Conservation (phyloP, 2,888 invertebrate genomes). For the Ornithoptera alexandrae region DNA sequence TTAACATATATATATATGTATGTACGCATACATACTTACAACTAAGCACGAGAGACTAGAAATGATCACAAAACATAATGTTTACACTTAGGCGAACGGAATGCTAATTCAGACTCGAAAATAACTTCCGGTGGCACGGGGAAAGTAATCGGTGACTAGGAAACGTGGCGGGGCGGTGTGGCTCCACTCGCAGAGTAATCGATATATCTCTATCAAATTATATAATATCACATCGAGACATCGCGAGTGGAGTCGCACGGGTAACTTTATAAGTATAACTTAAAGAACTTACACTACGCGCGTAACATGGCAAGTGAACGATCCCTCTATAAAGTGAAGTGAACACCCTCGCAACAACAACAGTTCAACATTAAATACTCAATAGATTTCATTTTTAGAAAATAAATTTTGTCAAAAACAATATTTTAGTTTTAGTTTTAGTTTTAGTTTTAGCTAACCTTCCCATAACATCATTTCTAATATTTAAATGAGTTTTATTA, state of each 20-base stretch:
- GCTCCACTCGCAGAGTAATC: slow-evolving; percentile 8
- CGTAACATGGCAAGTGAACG: slow-evolving; percentile 8
- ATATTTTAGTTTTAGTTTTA: background rate
- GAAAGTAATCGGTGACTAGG: slow-evolving; percentile 19
- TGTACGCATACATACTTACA: slow-evolving; percentile 9
- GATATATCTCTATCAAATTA: slow-evolving; percentile 20
- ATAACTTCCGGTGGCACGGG: slow-evolving; percentile 28
- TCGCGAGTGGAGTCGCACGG: slow-evolving; percentile 24
- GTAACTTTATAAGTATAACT: background rate
- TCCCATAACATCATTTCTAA: too few species aligned
- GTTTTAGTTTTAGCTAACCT: too few species aligned
- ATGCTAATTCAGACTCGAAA: slow-evolving; percentile 30
- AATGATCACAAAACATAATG: slow-evolving; percentile 20
- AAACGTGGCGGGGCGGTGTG: slow-evolving; percentile 10
- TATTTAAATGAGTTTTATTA: too few species aligned
- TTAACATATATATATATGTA: slow-evolving; percentile 1
- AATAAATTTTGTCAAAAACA: background rate
- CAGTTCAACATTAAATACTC: slow-evolving; percentile 23
- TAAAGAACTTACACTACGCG: slow-evolving; percentile 11
- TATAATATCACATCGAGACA: slow-evolving; percentile 19
- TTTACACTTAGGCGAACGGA: slow-evolving; percentile 22
- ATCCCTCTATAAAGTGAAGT: slow-evolving; percentile 6
- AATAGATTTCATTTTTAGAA: slow-evolving; percentile 18
- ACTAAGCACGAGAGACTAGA: slow-evolving; percentile 36
- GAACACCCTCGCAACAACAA: slow-evolving; percentile 9